These are phyloP conservation scores for Coregonus suidteri DNA, from an alignment of 2,797 vertebrate genomes.

Conservation along the genomic window DNA sequence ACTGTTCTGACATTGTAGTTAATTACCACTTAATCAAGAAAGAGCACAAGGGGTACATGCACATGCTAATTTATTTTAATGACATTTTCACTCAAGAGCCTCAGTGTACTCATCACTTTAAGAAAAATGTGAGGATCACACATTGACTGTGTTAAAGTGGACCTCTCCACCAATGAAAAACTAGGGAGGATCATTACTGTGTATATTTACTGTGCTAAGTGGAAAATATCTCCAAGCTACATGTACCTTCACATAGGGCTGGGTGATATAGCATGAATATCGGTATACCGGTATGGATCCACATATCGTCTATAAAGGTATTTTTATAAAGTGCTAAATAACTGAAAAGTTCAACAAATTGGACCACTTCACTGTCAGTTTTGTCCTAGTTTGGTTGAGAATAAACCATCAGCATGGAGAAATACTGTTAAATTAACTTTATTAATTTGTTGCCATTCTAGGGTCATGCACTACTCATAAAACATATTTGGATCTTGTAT, in stretches of 20 bases:
- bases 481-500: too few relatives aligned
- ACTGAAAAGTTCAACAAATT: too few relatives aligned
- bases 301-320: too few relatives aligned
- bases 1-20: background rate
- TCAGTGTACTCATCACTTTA: slow-evolving; percentile 49
- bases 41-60: slow-evolving; percentile 56
- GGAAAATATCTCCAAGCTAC: slow-evolving; percentile 31
- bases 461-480: too few relatives aligned
- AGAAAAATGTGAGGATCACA: slow-evolving; percentile 41
- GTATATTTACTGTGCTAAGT: background rate
- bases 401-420: too few relatives aligned
- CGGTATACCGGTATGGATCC: too few relatives aligned
- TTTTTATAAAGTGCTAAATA: too few relatives aligned
- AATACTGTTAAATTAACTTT: too few relatives aligned
- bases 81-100: slow-evolving; percentile 45
- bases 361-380: too few relatives aligned
- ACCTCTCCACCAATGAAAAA: slow-evolving; percentile 31
- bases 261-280: too few relatives aligned
- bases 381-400: too few relatives aligned
- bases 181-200: slow-evolving; percentile 15
- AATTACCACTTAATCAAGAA: background rate
- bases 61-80: slow-evolving; percentile 74
- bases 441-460: too few relatives aligned
- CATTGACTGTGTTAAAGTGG: slow-evolving; percentile 33
- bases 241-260: background rate